Conservation (phyloP, 1,140 invertebrate species). For the Plutomurus gul region DNA sequence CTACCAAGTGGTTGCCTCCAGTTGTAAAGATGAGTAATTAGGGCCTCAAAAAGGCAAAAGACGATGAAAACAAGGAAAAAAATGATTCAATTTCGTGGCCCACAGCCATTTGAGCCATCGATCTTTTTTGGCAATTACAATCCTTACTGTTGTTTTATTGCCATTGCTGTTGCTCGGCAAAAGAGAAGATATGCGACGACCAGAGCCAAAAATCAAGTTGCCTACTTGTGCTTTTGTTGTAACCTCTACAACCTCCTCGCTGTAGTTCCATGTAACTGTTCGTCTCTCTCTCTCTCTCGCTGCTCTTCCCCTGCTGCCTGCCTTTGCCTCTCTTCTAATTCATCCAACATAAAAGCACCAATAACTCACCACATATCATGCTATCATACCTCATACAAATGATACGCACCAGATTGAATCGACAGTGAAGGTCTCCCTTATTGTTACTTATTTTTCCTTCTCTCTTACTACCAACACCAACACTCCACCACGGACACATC, state of each 20-base stretch:
- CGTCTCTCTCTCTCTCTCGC: background rate
- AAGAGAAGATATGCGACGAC: conserved; percentile 4
- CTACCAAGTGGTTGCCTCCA: conserved; percentile 38
- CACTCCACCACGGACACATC: background rate
- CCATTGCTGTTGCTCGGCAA: background rate
- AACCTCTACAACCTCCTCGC: background rate
- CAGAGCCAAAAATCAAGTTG: conserved; percentile 4
- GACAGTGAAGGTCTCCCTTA: background rate
- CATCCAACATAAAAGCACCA: conserved; percentile 29
- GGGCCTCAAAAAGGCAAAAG: conserved; percentile 31
- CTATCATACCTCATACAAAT: conserved; percentile 32
- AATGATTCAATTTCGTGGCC: conserved; percentile 47
- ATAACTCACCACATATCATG: conserved; percentile 32
- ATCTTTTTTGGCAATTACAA: conserved; percentile 49
- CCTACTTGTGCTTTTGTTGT: background rate
- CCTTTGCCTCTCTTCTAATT: conserved; percentile 27
- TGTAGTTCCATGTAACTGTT: too few relatives aligned
- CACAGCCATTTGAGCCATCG: conserved; percentile 40
- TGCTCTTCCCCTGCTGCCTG: background rate
- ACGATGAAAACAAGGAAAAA: conserved; percentile 43
- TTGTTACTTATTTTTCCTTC: background rate
- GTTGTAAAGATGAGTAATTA: conserved; percentile 51
- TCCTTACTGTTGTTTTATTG: conserved; percentile 24
- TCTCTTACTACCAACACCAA: background rate
- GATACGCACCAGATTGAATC: conserved; percentile 34